Conservation (phyloP, 2,113 vertebrate genomes). For the Burhinus oedicnemus region DNA sequence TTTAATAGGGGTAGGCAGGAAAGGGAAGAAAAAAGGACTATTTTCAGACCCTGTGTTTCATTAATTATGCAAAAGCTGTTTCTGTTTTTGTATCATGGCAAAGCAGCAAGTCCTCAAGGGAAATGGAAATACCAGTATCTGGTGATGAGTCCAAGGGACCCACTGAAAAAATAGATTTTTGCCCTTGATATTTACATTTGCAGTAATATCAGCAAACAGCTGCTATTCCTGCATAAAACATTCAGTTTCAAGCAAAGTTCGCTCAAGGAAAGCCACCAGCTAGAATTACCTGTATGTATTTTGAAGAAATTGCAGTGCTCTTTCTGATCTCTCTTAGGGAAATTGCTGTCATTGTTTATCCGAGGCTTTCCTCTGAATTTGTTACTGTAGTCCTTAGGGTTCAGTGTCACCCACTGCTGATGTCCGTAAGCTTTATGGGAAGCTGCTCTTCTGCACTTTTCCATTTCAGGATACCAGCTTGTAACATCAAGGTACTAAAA, state of each 20-base stretch:
- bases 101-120: background rate
- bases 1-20: background rate
- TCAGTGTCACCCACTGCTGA: background rate
- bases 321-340: background rate
- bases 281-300: background rate
- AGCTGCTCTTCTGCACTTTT: background rate
- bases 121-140: background rate
- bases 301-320: background rate
- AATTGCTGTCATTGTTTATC: background rate
- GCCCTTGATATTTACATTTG: background rate
- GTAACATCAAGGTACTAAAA: background rate
- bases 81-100: background rate
- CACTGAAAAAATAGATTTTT: background rate
- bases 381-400: background rate
- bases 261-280: background rate
- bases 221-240: background rate
- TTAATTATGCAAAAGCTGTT: constrained; percentile 44
- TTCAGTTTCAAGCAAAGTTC: background rate
- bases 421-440: background rate
- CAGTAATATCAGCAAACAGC: background rate
- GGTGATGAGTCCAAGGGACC: background rate
- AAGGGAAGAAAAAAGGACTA: background rate
- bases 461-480: background rate
- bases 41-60: constrained; percentile 17
- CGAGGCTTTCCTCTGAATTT: background rate